phyloP scores from a whole-genome alignment of 1,140 invertebrate species.

The Cephus cinctus region DNA sequence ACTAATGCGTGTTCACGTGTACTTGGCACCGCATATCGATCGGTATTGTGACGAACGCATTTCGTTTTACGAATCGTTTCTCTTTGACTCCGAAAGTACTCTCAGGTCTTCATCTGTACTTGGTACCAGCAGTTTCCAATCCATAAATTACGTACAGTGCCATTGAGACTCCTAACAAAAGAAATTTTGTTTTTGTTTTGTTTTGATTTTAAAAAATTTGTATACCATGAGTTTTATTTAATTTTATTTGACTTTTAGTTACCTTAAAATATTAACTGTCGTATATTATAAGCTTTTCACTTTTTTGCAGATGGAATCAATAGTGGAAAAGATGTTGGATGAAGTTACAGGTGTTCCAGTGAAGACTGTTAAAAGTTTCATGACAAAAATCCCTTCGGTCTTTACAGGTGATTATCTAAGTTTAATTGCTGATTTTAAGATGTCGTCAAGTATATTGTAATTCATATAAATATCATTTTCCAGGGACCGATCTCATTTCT shows the following conservation, averaged over 20 bases:
- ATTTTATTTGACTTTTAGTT: slow-evolving; percentile 1
- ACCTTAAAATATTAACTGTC: not conserved
- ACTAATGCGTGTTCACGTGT: too few relatives aligned
- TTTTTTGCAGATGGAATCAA: slow-evolving; percentile 85
- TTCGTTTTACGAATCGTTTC: too few relatives aligned
- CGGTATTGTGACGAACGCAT: too few relatives aligned
- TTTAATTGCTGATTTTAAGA: not conserved
- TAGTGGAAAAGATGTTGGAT: slow-evolving; percentile 96
- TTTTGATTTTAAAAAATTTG: not conserved
- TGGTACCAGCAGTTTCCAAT: not conserved
- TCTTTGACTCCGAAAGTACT: too few relatives aligned
- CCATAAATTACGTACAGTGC: slow-evolving; percentile 6
- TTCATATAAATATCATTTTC: slow-evolving; percentile 23
- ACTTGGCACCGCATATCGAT: too few relatives aligned
- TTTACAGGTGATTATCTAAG: slow-evolving; percentile 71
- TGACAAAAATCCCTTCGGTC: slow-evolving; percentile 97
- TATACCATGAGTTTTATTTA: not conserved
- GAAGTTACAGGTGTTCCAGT: slow-evolving; percentile 92
- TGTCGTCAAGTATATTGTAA: slow-evolving; percentile 1
- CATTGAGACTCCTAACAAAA: too few relatives aligned
- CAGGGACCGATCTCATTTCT: slow-evolving; percentile 84
- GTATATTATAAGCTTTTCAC: not conserved
- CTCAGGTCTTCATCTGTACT: not conserved
- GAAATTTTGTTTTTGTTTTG: not conserved
- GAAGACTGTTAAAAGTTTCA: slow-evolving; percentile 96